Evolutionary conservation across 2,797 vertebrate genomes (phyloP).

Genomic region (Phrynocephalus guinanensis): DNA sequence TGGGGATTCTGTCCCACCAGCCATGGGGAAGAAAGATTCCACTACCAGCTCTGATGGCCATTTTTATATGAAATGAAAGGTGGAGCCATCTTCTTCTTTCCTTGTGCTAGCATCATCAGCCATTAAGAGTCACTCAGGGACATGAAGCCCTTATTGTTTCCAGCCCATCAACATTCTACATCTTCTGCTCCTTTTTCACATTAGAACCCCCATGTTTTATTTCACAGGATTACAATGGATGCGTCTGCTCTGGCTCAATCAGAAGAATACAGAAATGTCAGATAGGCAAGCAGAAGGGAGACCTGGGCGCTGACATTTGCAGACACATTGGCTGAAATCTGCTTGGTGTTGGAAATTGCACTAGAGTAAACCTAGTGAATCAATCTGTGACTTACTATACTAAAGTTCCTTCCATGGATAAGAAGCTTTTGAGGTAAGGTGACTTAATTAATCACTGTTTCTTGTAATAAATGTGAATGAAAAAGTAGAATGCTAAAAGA

Average conservation of each 20-base stretch:
- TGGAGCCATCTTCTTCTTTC: not conserved
- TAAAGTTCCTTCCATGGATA: too few species aligned
- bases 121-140: not conserved
- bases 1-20: not conserved
- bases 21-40: not conserved
- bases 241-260: not conserved
- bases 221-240: not conserved
- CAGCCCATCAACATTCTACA: not conserved
- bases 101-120: not conserved
- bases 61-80: not conserved
- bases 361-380: too few species aligned
- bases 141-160: not conserved
- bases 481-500: too few species aligned
- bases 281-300: not conserved
- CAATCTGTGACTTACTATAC: too few species aligned
- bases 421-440: too few species aligned
- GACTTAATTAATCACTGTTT: too few species aligned
- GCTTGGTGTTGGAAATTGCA: too few species aligned
- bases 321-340: not conserved
- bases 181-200: not conserved
- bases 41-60: not conserved
- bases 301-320: too few species aligned
- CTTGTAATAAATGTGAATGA: too few species aligned
- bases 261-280: not conserved
- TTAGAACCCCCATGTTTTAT: not conserved